Evolutionary conservation across 2,113 vertebrate genomes (phyloP), one percentile per base, ranked within the genome.

Genomic region (Nerophis ophidion): DNA sequence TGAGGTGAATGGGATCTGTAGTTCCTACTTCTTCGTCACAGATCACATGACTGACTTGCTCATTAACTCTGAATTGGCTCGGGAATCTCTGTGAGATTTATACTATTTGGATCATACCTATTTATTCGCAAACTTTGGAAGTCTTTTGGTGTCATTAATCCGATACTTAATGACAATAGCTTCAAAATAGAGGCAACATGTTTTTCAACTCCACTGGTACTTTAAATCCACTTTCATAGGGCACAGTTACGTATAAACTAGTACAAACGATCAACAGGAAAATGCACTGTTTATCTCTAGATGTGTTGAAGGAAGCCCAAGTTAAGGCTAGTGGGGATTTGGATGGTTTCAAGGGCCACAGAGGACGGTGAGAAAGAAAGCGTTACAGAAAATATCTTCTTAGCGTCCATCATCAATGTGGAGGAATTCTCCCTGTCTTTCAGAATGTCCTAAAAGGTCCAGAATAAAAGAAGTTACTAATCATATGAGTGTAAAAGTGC

Each of bases 351-450:
- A 63, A 99, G 82, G 1, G 95, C 92, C 2, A 99, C 90, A 48
- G 92, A 81, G 56, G 96, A 98, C 0, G 94, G 92, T 47, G 92
- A 94, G 80, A 96, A 99, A 0, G 90, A 91, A 42, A 98, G 92
- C 5, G 89, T 93, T 62, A 98, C 84, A 0, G 93, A 92, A 36
- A 97, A 98, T 79, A 95, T 93, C 61, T 93, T 92, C 84, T 96
- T 98, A 26, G 91, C 84, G 70, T 98, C 95, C 95, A 98, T 98
- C 79, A 97, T 93, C 77, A 98, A 84, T 75, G 94, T 92, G 61
- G 93, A 90, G 14, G 93, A 92, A 71, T 98, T 93, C 44, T 89
- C 92, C 76, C 93, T 87, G 81, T 94, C 92, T 80, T 94, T 91
- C 66, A 99, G 87, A 72, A 94, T 86, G 73, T 90, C 65, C 97